Conservation (phyloP, 2,888 invertebrate genomes). For the Baronia brevicornis region DNA sequence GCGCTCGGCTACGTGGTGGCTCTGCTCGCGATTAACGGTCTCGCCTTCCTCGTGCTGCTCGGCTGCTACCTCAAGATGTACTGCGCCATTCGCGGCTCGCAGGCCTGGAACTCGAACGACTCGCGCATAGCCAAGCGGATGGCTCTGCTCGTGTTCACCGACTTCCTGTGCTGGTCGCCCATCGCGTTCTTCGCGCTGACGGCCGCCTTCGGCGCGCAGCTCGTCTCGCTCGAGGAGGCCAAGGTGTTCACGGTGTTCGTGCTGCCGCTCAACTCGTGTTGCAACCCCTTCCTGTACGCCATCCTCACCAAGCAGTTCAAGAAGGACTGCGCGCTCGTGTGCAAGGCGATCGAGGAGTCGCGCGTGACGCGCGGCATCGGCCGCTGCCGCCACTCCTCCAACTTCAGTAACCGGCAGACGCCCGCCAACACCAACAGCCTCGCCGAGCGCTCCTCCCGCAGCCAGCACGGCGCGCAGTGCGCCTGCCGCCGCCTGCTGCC, state of each 20-base stretch:
- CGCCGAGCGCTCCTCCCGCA: conserved; percentile 85
- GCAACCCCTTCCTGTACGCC: conserved; percentile 98
- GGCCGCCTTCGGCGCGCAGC: conserved; percentile 92
- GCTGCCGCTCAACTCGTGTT: conserved; percentile 95
- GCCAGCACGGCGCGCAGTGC: conserved; percentile 75
- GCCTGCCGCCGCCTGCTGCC: conserved; percentile 81
- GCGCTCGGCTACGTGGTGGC: conserved; percentile 93
- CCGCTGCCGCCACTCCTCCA: conserved; percentile 88
- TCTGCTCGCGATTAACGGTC: conserved; percentile 92
- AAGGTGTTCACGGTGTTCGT: conserved; percentile 98
- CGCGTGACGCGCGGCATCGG: conserved; percentile 92
- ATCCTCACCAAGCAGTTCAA: conserved; percentile 98
- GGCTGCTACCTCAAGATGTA: conserved; percentile 98
- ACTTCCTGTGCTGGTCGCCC: conserved; percentile 98
- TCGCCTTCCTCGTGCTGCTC: conserved; percentile 95
- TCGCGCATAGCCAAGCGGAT: conserved; percentile 96
- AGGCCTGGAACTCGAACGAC: conserved; percentile 98
- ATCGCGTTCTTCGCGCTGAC: conserved; percentile 96
- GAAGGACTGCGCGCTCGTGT: conserved; percentile 96
- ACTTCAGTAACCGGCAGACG: conserved; percentile 91
- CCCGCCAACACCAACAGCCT: conserved; percentile 91
- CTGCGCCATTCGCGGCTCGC: conserved; percentile 96
- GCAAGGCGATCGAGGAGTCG: conserved; percentile 96
- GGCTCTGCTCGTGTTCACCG: conserved; percentile 97
- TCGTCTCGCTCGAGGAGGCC: conserved; percentile 95